These are phyloP conservation scores for Aplocera efformata DNA, from an alignment of 2,888 invertebrate genomes.

Conservation along the genomic window DNA sequence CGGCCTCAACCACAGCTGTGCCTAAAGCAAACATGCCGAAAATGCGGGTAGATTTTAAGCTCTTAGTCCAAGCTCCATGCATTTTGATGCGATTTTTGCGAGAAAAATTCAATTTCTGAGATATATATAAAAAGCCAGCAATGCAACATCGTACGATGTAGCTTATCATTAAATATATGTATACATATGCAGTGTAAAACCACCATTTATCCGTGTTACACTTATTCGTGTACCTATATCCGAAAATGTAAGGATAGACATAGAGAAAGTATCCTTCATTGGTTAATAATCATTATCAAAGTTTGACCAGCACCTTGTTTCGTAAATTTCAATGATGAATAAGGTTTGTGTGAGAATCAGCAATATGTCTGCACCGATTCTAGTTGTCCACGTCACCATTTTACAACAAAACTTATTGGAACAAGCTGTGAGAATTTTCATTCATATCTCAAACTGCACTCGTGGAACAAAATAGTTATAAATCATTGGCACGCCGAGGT, in stretches of 20 bases:
- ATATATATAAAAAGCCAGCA: too few relatives aligned
- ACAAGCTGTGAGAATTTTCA: constrained; percentile 36
- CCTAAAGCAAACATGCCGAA: constrained; percentile 11
- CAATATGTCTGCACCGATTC: neutral
- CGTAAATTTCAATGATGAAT: too few relatives aligned
- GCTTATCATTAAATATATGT: too few relatives aligned
- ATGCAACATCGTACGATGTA: too few relatives aligned
- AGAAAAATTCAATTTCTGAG: neutral
- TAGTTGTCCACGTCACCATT: constrained; percentile 30
- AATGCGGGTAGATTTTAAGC: constrained; percentile 3
- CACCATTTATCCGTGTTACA: too few relatives aligned
- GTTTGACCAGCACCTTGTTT: too few relatives aligned
- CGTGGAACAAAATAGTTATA: constrained; percentile 26
- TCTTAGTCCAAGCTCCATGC: neutral
- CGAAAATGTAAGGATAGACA: too few relatives aligned
- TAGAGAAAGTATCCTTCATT: too few relatives aligned
- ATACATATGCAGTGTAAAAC: too few relatives aligned
- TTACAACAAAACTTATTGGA: constrained; percentile 41
- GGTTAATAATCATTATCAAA: too few relatives aligned
- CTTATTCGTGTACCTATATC: too few relatives aligned
- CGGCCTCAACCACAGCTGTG: constrained; percentile 38
- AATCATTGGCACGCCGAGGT: constrained; percentile 32
- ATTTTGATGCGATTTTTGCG: neutral
- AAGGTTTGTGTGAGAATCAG: too few relatives aligned
- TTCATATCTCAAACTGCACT: constrained; percentile 22